phyloP scores from a whole-genome alignment of 1,140 invertebrate genomes.

The Ceratina japonica region DNA sequence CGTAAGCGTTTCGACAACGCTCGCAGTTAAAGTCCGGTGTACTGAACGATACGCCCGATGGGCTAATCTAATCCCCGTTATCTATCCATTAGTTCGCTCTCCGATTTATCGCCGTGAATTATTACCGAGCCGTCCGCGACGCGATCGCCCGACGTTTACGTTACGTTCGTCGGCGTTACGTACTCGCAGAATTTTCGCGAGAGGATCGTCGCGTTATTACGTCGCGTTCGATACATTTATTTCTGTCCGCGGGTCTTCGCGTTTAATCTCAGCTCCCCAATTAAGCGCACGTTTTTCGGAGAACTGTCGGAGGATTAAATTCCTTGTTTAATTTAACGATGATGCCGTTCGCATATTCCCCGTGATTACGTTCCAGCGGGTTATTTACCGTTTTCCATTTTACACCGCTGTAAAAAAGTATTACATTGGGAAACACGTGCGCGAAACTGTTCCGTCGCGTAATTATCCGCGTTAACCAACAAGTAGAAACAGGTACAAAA shows the following conservation, averaged over 20 bases:
- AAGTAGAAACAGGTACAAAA: background rate
- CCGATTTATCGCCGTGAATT: too few species aligned
- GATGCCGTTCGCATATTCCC: background rate
- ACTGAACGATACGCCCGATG: background rate
- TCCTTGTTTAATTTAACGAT: background rate
- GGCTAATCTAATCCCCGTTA: constrained; percentile 7
- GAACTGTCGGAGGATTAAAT: background rate
- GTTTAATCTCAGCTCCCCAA: too few species aligned
- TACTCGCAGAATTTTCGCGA: too few species aligned
- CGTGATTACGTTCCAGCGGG: background rate
- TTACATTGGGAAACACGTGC: constrained; percentile 4
- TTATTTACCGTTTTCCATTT: constrained; percentile 18
- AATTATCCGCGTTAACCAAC: constrained; percentile 27
- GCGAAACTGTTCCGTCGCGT: background rate
- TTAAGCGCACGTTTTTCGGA: too few species aligned
- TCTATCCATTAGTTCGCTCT: constrained; percentile 2
- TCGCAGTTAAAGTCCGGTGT: background rate
- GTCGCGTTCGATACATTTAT: too few species aligned
- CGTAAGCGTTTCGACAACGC: background rate
- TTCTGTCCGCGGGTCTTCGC: too few species aligned
- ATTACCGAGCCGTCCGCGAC: too few species aligned
- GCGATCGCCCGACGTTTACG: background rate
- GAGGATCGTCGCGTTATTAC: too few species aligned
- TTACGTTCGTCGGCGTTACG: too few species aligned
- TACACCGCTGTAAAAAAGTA: background rate